Base-by-base conservation (phyloP, 2,113 vertebrate species). In the Lipotes vexillifer region DNA sequence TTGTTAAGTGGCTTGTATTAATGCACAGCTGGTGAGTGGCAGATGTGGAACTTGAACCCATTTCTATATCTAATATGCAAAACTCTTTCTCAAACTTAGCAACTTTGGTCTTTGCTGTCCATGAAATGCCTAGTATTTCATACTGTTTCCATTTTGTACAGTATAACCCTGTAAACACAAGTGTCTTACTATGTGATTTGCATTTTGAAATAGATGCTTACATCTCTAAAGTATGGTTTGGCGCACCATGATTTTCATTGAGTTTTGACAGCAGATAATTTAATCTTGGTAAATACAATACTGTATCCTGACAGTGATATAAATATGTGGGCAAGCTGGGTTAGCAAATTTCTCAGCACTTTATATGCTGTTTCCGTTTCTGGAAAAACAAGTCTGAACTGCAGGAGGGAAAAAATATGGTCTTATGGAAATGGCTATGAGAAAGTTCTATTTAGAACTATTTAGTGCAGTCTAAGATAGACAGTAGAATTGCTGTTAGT, bases 191-290 rank as follows among this genome's bases (percentile, higher is more conserved):
- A 66, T 94, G n/a, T 68, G 80, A 85, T 97, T 97, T 97, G 78
- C 90, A 93, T 97, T 97, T 95, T 94, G 93, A 97, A 97, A 97
- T 96, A 93, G 46, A 84, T 92, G 87, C 92, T 96, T 94, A 77
- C 38, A 78, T 94, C 85, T 97, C 84, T 92, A 88, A 97, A 92
- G 84, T 93, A 44, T 96, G 89, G 88, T 74, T 97, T 93, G 72
- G 75, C 81, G 68, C 65, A 69, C 80, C 82, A 81, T 82, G 90
- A 90, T 96, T 95, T 96, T 89, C 57, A 59, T 41, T 95, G 93
- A 96, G 77, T 97, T 97, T 97, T 98, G 97, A 98, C 96, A 97
- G 94, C 93, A 83, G 94, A 96, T 98, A 95, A 98, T 97, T 97
- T 97, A 97, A 97, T 98, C 86, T 92, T 89, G 66, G 97, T 97